Conservation (phyloP, 2,113 vertebrate genomes). For the Anarhynchus alexandrinus region DNA sequence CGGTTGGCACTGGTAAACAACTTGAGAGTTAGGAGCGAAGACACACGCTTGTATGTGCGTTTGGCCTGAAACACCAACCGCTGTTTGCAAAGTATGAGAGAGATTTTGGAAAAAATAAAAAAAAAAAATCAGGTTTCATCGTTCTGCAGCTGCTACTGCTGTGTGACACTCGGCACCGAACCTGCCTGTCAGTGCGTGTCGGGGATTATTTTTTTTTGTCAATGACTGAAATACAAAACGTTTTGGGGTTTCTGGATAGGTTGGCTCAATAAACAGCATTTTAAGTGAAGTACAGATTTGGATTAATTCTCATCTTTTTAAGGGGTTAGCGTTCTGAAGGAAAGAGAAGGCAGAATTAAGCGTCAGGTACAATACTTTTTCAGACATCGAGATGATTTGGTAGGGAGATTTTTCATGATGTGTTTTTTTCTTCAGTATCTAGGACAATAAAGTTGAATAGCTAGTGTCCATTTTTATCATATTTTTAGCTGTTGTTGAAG, state of each 20-base stretch:
- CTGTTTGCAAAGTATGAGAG: neutral
- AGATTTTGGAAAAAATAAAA: neutral
- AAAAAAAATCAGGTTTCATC: neutral
- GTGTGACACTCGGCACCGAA: fast-evolving
- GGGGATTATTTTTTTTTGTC: neutral
- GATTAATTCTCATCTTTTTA: neutral
- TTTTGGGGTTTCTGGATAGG: neutral
- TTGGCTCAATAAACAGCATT: neutral
- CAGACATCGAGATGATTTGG: neutral
- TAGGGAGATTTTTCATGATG: neutral
- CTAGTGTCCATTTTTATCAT: neutral
- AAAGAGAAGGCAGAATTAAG: neutral
- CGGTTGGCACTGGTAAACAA: neutral
- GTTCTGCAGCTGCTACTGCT: neutral
- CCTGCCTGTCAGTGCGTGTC: neutral
- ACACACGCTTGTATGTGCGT: fast-evolving
- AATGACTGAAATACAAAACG: neutral
- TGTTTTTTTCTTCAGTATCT: fast-evolving
- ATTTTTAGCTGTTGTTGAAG: neutral
- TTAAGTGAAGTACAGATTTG: neutral
- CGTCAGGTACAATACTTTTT: neutral
- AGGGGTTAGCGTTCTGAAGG: neutral
- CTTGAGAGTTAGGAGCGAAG: neutral
- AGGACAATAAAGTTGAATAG: neutral
- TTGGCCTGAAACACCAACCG: neutral